Percentiles rank a stretch among this genome's conserved stretches.
Conservation (phyloP, 2,888 invertebrate genomes). For the Amphimallon solstitiale region DNA sequence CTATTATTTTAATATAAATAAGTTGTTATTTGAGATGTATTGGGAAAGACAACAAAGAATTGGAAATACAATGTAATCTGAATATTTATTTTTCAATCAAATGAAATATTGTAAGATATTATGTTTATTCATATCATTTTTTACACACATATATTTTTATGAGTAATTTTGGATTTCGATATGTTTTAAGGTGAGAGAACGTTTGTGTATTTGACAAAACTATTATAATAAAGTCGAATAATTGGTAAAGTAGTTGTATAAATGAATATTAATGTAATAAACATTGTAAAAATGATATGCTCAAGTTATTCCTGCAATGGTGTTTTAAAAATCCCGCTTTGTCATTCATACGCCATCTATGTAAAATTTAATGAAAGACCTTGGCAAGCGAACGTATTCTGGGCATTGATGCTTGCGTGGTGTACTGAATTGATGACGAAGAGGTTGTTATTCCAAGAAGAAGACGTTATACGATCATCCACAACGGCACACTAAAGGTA, state of each 20-base stretch:
- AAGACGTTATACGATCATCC: conserved; percentile 44
- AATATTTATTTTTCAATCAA: conserved; percentile 2
- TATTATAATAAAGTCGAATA: not conserved
- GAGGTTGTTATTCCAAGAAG: conserved; percentile 51
- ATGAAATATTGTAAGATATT: conserved; percentile 21
- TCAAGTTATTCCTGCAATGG: not conserved
- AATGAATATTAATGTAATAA: not conserved
- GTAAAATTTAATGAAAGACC: conserved; percentile 48
- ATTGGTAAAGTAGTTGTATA: conserved; percentile 7
- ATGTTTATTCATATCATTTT: conserved; percentile 34
- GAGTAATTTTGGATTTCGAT: conserved; percentile 23
- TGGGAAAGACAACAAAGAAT: conserved; percentile 80
- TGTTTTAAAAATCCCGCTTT: conserved; percentile 39
- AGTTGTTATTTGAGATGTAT: conserved; percentile 86
- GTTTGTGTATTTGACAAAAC: not conserved
- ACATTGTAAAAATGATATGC: not conserved
- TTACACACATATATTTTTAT: conserved; percentile 30
- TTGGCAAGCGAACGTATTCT: conserved; percentile 55
- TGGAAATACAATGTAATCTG: conserved; percentile 57
- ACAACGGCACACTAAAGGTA: conserved; percentile 41
- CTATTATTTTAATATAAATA: conserved; percentile 86
- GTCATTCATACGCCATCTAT: conserved; percentile 55
- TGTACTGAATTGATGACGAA: conserved; percentile 58
- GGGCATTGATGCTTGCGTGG: conserved; percentile 56
- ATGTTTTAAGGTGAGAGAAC: conserved; percentile 8